Evolutionary conservation across 2,888 invertebrate species (phyloP).

Genomic region (Amphipyra berbera): DNA sequence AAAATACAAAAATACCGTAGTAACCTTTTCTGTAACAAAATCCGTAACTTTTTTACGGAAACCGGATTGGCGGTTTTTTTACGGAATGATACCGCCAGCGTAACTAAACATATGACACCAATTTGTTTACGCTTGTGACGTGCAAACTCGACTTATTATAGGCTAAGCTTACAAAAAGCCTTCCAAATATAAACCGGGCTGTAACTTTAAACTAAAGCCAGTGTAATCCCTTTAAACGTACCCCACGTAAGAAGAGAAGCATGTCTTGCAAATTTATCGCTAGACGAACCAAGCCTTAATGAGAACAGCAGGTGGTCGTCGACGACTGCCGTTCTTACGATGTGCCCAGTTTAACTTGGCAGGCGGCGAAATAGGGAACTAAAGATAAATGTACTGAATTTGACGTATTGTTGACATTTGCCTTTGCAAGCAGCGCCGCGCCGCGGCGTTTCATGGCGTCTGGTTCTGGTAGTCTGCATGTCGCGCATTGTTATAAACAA

Average conservation of each 20-base stretch:
- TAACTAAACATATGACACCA: conserved; percentile 35
- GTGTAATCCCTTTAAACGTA: conserved; percentile 44
- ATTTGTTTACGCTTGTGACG: conserved; percentile 42
- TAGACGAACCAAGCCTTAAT: conserved; percentile 57
- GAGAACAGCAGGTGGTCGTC: conserved; percentile 65
- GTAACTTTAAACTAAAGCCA: conserved; percentile 50
- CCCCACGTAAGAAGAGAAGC: conserved; percentile 45
- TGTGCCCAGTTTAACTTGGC: conserved; percentile 14
- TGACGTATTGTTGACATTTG: conserved; percentile 6
- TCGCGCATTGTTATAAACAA: too few relatives aligned
- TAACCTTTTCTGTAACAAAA: too few relatives aligned
- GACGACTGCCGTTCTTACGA: conserved; percentile 37
- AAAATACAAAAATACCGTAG: too few relatives aligned
- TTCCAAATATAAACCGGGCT: conserved; percentile 48
- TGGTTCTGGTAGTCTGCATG: too few relatives aligned
- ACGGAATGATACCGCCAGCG: conserved; percentile 4
- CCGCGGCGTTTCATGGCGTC: too few relatives aligned
- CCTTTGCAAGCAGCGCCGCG: conserved; percentile 2
- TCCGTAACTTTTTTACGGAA: conserved; percentile 6
- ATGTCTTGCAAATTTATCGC: conserved; percentile 58
- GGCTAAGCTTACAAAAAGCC: conserved; percentile 52
- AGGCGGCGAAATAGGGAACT: conserved; percentile 14
- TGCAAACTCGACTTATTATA: conserved; percentile 48
- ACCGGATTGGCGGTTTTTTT: too few relatives aligned
- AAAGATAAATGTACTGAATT: conserved; percentile 16